Percentiles rank a stretch among this genome's conserved stretches.
phyloP scores from a whole-genome alignment of 2,113 vertebrate genomes.

The Pterocles gutturalis region DNA sequence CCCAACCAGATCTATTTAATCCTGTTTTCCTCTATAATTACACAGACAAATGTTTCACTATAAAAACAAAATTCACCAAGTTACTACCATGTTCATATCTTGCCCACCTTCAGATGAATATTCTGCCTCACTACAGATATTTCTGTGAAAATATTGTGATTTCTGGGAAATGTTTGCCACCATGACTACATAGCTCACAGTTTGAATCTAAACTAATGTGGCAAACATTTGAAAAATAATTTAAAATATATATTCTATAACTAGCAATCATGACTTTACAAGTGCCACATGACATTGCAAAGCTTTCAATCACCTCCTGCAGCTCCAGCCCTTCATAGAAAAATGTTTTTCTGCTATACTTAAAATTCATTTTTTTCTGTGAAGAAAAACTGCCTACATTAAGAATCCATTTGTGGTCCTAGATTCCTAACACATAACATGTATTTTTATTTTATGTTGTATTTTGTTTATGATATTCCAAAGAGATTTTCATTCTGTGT shows the following conservation, averaged over 20 bases:
- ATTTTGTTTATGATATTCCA: not conserved
- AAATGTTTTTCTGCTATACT: not conserved
- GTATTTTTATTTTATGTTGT: not conserved
- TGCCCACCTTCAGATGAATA: not conserved
- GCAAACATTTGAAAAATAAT: constrained; percentile 6
- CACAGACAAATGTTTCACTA: not conserved
- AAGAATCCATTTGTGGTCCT: not conserved
- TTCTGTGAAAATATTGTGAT: not conserved
- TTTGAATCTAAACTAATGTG: not conserved
- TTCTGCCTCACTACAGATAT: not conserved
- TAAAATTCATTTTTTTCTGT: not conserved
- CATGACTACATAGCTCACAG: not conserved
- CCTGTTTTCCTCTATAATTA: not conserved
- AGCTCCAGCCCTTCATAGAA: not conserved
- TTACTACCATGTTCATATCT: not conserved
- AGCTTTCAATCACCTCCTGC: not conserved
- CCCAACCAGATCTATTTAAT: not conserved
- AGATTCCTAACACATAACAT: not conserved
- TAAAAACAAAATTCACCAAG: not conserved
- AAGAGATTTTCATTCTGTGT: not conserved
- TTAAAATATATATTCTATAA: not conserved
- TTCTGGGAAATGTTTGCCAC: not conserved
- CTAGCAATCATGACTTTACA: not conserved
- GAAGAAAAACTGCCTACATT: not conserved
- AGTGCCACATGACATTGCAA: not conserved